Percentiles rank a stretch among this genome's conserved stretches.
Conservation (phyloP, 1,140 invertebrate species). For the Homarus americanus region DNA sequence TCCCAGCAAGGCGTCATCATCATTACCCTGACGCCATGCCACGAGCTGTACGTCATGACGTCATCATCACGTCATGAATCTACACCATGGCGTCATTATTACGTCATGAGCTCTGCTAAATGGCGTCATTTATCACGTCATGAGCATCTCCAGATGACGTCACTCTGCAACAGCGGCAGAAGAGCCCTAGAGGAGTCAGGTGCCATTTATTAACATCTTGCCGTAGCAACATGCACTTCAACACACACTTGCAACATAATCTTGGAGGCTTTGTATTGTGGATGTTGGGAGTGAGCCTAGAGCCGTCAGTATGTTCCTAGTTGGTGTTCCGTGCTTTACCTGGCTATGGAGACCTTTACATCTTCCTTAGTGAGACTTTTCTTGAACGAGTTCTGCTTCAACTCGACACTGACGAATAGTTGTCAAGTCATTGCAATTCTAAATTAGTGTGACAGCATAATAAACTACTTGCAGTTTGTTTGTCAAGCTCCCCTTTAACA, state of each 20-base stretch:
- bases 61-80: too few relatives aligned
- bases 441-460: background rate
- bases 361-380: too few relatives aligned
- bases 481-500: slow-evolving; percentile 1
- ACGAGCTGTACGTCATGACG: too few relatives aligned
- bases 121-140: too few relatives aligned
- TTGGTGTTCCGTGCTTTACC: background rate
- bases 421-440: slow-evolving; percentile 11
- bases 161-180: too few relatives aligned
- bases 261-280: background rate
- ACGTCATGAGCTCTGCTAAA: too few relatives aligned
- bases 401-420: background rate
- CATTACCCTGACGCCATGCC: too few relatives aligned
- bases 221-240: background rate
- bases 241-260: background rate
- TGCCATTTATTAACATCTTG: background rate
- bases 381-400: slow-evolving; percentile 17
- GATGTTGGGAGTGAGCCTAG: background rate
- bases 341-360: background rate
- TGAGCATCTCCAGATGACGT: too few relatives aligned
- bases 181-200: too few relatives aligned
- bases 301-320: background rate
- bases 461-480: slow-evolving; percentile 11
- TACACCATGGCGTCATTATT: too few relatives aligned
- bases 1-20: too few relatives aligned